phyloP scores from a whole-genome alignment of 2,888 invertebrate genomes.

The Euphydryas editha region DNA sequence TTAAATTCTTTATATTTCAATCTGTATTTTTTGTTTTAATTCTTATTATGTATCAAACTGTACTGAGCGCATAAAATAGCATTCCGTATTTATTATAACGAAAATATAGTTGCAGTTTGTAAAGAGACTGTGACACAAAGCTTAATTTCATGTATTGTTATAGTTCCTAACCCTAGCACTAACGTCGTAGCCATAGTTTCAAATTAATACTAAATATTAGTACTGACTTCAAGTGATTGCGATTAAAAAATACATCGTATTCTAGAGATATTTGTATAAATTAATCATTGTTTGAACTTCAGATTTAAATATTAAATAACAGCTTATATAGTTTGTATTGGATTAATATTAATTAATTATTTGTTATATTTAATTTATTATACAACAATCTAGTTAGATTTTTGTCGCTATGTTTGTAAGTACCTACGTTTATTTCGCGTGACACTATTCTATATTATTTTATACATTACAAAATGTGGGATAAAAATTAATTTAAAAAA shows the following conservation, averaged over 20 bases:
- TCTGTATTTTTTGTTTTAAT: neutral
- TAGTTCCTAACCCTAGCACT: slow-evolving; percentile 28
- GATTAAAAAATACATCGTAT: neutral
- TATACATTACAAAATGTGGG: no score
- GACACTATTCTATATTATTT: no score
- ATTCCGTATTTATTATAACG: neutral
- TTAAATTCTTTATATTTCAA: neutral
- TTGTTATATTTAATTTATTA: no score
- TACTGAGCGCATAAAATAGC: neutral
- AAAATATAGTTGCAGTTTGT: neutral
- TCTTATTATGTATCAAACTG: neutral
- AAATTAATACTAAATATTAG: neutral
- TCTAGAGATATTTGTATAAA: neutral
- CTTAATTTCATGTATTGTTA: slow-evolving; percentile 8
- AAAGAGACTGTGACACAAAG: neutral
- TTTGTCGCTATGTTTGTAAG: no score
- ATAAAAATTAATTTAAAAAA: no score
- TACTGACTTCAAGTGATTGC: neutral
- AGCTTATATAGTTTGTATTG: neutral
- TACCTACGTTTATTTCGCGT: no score
- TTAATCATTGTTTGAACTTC: neutral
- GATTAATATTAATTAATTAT: neutral
- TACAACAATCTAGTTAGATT: no score
- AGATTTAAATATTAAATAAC: neutral
- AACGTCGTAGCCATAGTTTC: neutral